phyloP scores from a whole-genome alignment of 2,113 vertebrate genomes.

The Hiodon alosoides region DNA sequence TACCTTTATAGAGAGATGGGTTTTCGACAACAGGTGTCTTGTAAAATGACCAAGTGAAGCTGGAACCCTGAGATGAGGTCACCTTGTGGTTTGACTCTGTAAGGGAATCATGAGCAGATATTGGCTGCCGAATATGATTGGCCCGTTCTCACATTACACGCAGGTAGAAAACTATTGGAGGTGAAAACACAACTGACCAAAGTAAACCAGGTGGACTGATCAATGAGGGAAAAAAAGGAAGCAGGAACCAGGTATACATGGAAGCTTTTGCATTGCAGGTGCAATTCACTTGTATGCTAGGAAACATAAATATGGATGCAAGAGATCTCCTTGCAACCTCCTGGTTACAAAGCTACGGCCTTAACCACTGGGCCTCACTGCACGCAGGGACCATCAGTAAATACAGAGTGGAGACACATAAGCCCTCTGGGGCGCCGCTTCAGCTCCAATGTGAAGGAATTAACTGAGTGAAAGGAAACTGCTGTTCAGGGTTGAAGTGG shows the following conservation, averaged over 20 bases:
- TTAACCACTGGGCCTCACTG: too few relatives aligned
- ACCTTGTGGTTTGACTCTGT: background rate
- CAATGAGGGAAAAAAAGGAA: background rate
- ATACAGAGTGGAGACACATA: conserved; percentile 23
- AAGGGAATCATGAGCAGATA: background rate
- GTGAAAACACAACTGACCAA: background rate
- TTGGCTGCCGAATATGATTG: background rate
- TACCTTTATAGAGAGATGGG: background rate
- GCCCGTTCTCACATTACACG: background rate
- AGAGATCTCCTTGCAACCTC: background rate
- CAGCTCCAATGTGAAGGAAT: conserved; percentile 44
- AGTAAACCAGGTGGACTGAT: background rate
- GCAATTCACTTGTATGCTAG: background rate
- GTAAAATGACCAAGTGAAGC: background rate
- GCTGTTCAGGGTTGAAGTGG: conserved; percentile 48
- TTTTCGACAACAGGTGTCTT: background rate
- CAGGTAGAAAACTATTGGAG: background rate
- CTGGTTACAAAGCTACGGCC: background rate
- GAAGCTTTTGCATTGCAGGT: too few relatives aligned
- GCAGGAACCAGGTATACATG: too few relatives aligned
- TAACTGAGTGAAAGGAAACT: conserved; percentile 58
- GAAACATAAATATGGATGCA: background rate
- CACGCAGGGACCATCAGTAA: background rate
- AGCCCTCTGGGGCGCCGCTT: conserved; percentile 27
- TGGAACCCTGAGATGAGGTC: background rate